Base-by-base conservation (phyloP, 2,797 vertebrate species). In the Eospalax fontanierii region DNA sequence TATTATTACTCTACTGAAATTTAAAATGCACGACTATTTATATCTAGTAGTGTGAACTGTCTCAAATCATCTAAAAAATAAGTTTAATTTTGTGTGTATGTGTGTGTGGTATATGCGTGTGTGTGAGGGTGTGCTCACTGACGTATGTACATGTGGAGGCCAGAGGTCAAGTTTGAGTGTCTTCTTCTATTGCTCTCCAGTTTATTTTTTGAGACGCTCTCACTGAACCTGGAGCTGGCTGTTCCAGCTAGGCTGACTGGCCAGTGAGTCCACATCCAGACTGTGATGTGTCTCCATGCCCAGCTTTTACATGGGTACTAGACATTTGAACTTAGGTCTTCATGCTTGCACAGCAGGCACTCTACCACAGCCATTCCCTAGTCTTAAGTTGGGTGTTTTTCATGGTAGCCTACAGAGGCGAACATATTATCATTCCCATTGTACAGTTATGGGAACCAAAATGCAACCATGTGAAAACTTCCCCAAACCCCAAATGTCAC, bases 1-100 rank as follows among this genome's bases (percentile, higher is more conserved):
- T 76, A 71, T 54, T 59, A 21, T 28, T 38, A 43, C 46, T 59
- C 83, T 79, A 80, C 16, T 94, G 76, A 85, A 82, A 88, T 88
- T 78, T n/a, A 86, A 85, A 93, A 40, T 71, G 70, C 74, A 40
- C 15, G 87, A 26, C 54, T 93, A 61, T 74, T 92, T n/a, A 26
- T 30, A 65, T 61, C 7, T 43, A n/a, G 21, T 80, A 15, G 22
- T 75, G 6, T 38, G 26, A 84, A 21, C 15, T 57, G 6, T 28
- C n/a, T 94, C 63, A 88, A 76, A 61, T 78, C 38, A 57, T 96
- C 50, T 33, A 43, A 61, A 82, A 79, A 74, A 70, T 63, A 46
- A 65, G 35, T 71, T 87, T 78, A 87, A 50, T 26, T 14, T 9
- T 0, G 11, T 70, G 21, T 50, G 63, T 16, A 4, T 46, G 12